Base-by-base conservation (phyloP, 2,888 invertebrate species). In the Troides helena region DNA sequence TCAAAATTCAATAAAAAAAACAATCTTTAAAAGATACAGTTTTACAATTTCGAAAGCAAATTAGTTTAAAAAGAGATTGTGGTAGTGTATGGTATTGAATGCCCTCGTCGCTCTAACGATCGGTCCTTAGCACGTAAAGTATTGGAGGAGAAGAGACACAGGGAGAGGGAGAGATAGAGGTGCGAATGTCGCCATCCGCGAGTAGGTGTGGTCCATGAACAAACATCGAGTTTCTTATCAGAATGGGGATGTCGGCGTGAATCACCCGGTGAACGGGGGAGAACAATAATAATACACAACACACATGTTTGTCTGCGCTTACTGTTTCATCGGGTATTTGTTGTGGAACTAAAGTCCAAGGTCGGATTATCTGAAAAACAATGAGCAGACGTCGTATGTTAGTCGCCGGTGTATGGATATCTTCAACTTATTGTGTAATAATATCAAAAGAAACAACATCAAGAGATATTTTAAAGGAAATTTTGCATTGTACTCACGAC, bases 291-390 rank as follows among this genome's bases (percentile, higher is more conserved):
- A 89, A 89, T 91, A 90, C 90, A 85, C 83, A 86, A 91, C 89
- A 90, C 53, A 91, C 87, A 90, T 86, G 87, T 73, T 81, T 80
- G 88, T 85, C 88, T 85, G 89, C 88, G 90, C 92, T 92, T 92
- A 92, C 92, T 87, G 91, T 92, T 88, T 91, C 92, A 87, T 84
- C 90, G 86, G 88, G 85, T 83, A 86, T 86, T 88, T 89, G 90
- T 84, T 85, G 92, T 86, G 89, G 88, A 89, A 92, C 84, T 89
- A 92, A 92, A 80, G 89, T 90, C 92, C 92, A 92, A 85, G 90
- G 91, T 83, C 88, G 89, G 87, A 92, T 89, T 84, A 92, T 92
- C 92, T 92, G 92, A 91, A 92, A 90, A 91, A 90, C 79, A 91
- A 91, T 78, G 91, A 92, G 89, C 88, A 90, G 88, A 90, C 85